Conservation (phyloP, 1,140 invertebrate species). For the Achroia grisella region DNA sequence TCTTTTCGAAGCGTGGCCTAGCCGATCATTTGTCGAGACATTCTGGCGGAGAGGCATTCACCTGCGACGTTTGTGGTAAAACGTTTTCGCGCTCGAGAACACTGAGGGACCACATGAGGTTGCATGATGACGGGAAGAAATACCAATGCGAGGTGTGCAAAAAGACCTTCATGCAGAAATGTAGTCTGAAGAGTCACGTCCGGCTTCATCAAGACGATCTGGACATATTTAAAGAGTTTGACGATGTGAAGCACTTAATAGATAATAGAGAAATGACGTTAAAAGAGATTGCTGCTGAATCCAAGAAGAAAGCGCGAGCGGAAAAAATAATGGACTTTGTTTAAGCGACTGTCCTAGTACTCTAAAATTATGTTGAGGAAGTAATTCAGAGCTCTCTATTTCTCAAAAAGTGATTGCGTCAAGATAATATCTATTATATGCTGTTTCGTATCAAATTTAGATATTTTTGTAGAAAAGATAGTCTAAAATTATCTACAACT, state of each 20-base stretch:
- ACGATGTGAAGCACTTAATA: constrained; percentile 61
- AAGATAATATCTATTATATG: constrained; percentile 1
- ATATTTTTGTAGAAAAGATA: too few relatives aligned
- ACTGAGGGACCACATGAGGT: constrained; percentile 80
- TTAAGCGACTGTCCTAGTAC: too few relatives aligned
- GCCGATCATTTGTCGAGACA: constrained; percentile 58
- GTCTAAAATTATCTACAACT: too few relatives aligned
- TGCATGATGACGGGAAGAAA: constrained; percentile 76
- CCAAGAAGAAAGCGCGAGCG: constrained; percentile 35
- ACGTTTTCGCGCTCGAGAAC: constrained; percentile 82
- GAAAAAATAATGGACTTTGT: constrained; percentile 22
- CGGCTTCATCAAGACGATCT: constrained; percentile 69
- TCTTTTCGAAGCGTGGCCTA: constrained; percentile 64
- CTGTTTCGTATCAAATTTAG: background rate
- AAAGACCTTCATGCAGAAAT: constrained; percentile 76
- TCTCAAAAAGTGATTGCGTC: too few relatives aligned
- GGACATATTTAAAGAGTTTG: constrained; percentile 67
- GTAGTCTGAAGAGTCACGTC: constrained; percentile 66
- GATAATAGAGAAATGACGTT: constrained; percentile 59
- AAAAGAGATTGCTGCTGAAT: constrained; percentile 56
- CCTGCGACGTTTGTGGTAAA: constrained; percentile 85
- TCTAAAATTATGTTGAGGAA: too few relatives aligned
- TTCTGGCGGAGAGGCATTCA: constrained; percentile 49
- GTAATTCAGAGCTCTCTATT: too few relatives aligned
- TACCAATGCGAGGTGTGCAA: constrained; percentile 77